Evolutionary conservation across 2,888 invertebrate species (phyloP).

Genomic region (Limnephilus auricula): DNA sequence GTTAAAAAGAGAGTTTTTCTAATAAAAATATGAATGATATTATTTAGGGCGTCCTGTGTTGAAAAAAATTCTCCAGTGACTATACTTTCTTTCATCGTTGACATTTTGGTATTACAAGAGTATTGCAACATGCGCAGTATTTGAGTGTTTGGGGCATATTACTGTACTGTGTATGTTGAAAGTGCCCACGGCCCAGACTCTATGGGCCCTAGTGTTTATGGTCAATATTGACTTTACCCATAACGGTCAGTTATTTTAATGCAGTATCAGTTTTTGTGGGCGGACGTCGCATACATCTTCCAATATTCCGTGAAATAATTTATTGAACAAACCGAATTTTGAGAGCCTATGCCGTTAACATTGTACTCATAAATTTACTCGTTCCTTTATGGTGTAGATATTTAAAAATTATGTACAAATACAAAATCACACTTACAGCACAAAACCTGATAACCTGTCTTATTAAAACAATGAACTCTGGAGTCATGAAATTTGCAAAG

Average conservation of each 20-base stretch:
- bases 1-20: no score
- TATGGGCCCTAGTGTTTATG: conserved; percentile 29
- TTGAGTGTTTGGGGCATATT: conserved; percentile 12
- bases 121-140: conserved; percentile 30
- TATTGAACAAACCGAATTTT: conserved; percentile 37
- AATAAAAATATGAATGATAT: no score
- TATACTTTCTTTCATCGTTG: not conserved
- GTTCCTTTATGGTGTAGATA: not conserved
- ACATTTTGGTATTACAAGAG: not conserved
- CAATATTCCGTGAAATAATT: conserved; percentile 35
- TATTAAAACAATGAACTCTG: not conserved
- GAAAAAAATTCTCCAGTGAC: no score
- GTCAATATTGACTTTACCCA: conserved; percentile 23
- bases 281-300: conserved; percentile 11
- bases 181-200: conserved; percentile 2
- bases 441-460: not conserved
- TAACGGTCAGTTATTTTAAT: conserved; percentile 11
- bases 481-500: not conserved
- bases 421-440: no score
- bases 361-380: not conserved
- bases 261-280: conserved; percentile 44
- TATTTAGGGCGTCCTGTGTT: no score
- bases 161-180: not conserved
- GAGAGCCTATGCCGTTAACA: not conserved
- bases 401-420: not conserved